Base-by-base conservation (phyloP, 30 jellyfish, hydroid and myxozoan genomes). In the Chrysaora quinquecirrha region DNA sequence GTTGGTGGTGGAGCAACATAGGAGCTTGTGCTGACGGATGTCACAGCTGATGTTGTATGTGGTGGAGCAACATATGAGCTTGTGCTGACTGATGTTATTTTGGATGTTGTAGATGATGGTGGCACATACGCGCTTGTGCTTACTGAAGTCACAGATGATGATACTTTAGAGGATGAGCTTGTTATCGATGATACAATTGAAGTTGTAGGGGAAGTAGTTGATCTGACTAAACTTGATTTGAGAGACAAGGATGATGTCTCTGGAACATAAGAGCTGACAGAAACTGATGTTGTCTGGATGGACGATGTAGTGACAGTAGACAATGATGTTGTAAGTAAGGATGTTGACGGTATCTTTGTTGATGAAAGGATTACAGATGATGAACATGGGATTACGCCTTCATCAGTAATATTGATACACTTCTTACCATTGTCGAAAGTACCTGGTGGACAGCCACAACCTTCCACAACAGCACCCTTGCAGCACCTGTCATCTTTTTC, bases 391-490 rank as follows among this genome's bases (percentile, higher is more conserved):
- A 80, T 62, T 28, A 46, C 65, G 2, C 31, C 21, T 1, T 75
- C 20, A 1, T 60, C 28, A 18, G 75, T 64, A 2, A 32, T n/a
- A n/a, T 80, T 71, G 22, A 27, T 86, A 62, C 98, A 93, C 28
- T 80, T 78, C 27, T 82, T 75, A 3, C 98, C 98, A 63, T 87
- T 88, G 80, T 93, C 98, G 48, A 80, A 93, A 0, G 95, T 86
- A 19, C 98, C 98, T 22, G 43, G 31, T 0, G 98, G 98, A 63
- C 98, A 93, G 1, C 98, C 98, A 48, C 98, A 93, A 28, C 98
- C 98, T 66, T 93, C 98, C 18, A 93, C 95, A 19, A 93, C 89
- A 0, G 98, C 76, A 34, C 98, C 98, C 11, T 84, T 87, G 67
- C 98, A 93, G 69, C 98, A 93, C n/a, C 98, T 76, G 24, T 93